These are phyloP conservation scores for Halichoeres trimaculatus DNA, from an alignment of 2,113 vertebrate species.

Conservation along the genomic window DNA sequence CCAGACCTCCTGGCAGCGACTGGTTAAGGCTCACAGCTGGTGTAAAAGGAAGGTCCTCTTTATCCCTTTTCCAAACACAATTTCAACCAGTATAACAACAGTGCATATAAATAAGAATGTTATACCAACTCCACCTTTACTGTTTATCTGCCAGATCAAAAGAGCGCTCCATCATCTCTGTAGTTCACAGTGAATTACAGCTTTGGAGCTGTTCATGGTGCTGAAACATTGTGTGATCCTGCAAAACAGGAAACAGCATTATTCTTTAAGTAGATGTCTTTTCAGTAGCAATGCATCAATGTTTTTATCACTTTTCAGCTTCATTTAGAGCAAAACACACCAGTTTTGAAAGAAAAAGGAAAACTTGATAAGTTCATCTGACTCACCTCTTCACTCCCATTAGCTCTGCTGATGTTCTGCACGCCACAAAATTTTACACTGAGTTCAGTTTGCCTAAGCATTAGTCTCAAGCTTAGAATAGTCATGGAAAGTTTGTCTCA, in stretches of 20 bases:
- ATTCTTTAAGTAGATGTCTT: no score
- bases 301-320: neutral
- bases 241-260: neutral
- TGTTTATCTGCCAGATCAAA: neutral
- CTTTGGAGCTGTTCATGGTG: constrained; percentile 16
- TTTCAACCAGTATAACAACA: no score
- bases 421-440: constrained; percentile 48
- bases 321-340: neutral
- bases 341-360: neutral
- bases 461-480: constrained; percentile 34
- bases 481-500: constrained; percentile 18
- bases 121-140: neutral
- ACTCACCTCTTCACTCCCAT: constrained; percentile 18
- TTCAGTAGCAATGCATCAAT: neutral
- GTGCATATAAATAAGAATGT: no score
- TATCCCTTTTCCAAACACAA: no score
- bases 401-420: constrained; percentile 59
- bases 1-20: no score
- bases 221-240: constrained; percentile 6
- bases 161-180: neutral
- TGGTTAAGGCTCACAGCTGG: no score
- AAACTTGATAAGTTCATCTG: constrained; percentile 5
- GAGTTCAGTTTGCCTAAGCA: constrained; percentile 60
- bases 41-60: no score
- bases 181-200: neutral